Base-by-base conservation (phyloP, 2,888 invertebrate species). In the Syrista parreyssii region DNA sequence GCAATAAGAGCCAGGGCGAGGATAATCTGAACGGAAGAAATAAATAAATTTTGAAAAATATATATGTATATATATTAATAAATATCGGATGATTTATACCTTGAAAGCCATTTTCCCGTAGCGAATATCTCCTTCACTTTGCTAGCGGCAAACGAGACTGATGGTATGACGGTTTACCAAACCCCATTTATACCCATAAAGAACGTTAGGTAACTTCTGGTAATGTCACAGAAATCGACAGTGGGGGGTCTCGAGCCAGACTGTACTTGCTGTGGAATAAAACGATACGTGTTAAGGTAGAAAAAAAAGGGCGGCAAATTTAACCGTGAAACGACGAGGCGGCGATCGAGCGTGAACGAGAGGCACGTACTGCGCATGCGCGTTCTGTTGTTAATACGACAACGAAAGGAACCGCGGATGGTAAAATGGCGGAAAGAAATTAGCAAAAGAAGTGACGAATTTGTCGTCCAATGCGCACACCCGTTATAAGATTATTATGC, bases 21-120 rank as follows among this genome's bases (percentile, higher is more conserved):
- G 33, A 78, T 30, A 34, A 75, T 23, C 81, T 81, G 76, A 11
- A 76, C 4, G 73, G n/a, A 33, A 12, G 6, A 71, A 76, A 68
- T 35, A n/a, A n/a, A 34, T 74, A 30, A 77, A 69, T 55, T 75
- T 35, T 77, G 11, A 34, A 36, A 77, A 74, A 68, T n/a, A n/a
- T 40, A 40, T 40, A 30, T 34, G 73, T 12, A 35, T n/a, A 23
- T 68, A 4, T 33, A 68, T 15, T 12, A 75, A 68, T 55, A 9
- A 55, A 23, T 23, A 0, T 55, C 2, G 55, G 55, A 55, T 23
- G 6, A 9, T 55, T 1, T 23, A 23, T 55, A 55, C 55, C 55
- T 55, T 55, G 55, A 55, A 55, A 55, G 55, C 55, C 55, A 55
- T 55, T 23, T 9, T 55, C 6, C 55, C 23, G 9, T 55, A 55